These are phyloP conservation scores for Octodon degus DNA, from an alignment of 2,113 vertebrate species.

Conservation along the genomic window DNA sequence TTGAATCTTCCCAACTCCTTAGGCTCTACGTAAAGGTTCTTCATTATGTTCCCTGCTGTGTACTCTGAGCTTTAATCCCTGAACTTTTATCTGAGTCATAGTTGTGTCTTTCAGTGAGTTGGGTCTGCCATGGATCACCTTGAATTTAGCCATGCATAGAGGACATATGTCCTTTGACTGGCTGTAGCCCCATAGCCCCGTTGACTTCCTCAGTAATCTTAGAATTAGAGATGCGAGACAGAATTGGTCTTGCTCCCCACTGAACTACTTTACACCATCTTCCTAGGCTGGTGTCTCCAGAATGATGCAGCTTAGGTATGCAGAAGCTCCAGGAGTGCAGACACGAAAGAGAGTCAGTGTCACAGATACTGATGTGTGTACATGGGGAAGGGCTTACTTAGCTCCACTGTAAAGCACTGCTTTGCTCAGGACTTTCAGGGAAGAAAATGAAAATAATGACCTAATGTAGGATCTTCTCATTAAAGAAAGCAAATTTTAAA, in stretches of 20 bases:
- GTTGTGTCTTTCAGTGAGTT: background rate
- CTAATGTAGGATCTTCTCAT: constrained; percentile 29
- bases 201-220: background rate
- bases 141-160: background rate
- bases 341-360: background rate
- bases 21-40: background rate
- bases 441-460: constrained; percentile 42
- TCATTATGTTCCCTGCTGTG: background rate
- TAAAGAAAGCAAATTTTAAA: constrained; percentile 49
- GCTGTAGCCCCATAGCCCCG: background rate
- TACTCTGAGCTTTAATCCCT: background rate
- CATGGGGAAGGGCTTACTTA: background rate
- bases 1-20: background rate
- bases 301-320: background rate
- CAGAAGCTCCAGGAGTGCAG: constrained; percentile 3
- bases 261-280: constrained; percentile 21
- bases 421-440: constrained; percentile 10
- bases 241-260: background rate
- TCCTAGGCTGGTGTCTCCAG: background rate
- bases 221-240: background rate
- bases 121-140: background rate
- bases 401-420: background rate
- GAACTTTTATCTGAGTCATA: constrained; percentile 32
- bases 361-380: background rate
- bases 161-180: background rate